phyloP scores from a whole-genome alignment of 2,797 vertebrate genomes.

The Periparus ater region DNA sequence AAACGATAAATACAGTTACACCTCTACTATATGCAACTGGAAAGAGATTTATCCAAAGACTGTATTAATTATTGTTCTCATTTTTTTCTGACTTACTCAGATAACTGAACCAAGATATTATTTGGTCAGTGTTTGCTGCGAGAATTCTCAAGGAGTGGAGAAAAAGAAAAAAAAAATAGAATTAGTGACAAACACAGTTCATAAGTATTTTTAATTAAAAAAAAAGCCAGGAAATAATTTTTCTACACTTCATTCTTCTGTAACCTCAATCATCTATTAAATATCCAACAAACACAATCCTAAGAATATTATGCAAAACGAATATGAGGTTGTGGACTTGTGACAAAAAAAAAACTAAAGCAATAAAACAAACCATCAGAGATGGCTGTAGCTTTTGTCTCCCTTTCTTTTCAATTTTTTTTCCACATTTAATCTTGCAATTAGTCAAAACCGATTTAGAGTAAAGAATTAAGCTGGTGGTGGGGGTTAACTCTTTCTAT shows the following conservation, averaged over 20 bases:
- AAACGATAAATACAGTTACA: not conserved
- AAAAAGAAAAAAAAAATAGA: not conserved
- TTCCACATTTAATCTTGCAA: not conserved
- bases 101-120: not conserved
- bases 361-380: not conserved
- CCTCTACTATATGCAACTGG: not conserved
- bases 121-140: not conserved
- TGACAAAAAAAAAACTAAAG: not conserved
- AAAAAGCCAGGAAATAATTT: not conserved
- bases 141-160: not conserved
- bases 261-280: not conserved
- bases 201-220: not conserved
- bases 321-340: not conserved
- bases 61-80: not conserved
- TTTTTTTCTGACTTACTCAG: not conserved
- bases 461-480: not conserved
- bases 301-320: not conserved
- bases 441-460: not conserved
- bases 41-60: not conserved
- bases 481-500: not conserved
- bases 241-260: not conserved
- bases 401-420: not conserved
- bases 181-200: not conserved
- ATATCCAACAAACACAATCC: not conserved
- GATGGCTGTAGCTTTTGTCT: not conserved